phyloP scores from a whole-genome alignment of 2,113 vertebrate species.

The Xerus inauris region DNA sequence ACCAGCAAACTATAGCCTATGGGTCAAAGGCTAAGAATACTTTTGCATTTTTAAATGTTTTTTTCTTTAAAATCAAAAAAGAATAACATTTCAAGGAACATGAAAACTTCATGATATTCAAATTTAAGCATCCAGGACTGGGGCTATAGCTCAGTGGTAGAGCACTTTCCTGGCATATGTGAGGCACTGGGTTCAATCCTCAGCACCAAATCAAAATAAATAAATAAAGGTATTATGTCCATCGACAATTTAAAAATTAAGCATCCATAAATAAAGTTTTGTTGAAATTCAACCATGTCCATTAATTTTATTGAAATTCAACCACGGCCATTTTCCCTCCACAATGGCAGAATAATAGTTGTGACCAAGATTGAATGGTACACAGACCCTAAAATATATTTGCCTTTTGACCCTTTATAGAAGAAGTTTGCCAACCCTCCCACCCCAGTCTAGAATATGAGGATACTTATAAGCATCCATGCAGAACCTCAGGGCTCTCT shows the following conservation, averaged over 20 bases:
- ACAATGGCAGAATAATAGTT: not conserved
- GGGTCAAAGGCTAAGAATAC: conserved; percentile 11
- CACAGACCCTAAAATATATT: conserved; percentile 42
- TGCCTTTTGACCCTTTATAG: conserved; percentile 49
- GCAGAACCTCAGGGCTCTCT: conserved; percentile 44
- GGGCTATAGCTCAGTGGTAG: too few relatives aligned
- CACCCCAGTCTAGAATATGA: conserved; percentile 10
- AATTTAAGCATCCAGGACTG: conserved; percentile 12
- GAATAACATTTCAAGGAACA: conserved; percentile 47
- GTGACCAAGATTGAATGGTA: not conserved
- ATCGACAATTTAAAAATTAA: not conserved
- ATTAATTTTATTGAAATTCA: too few relatives aligned
- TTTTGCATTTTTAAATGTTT: conserved; percentile 49
- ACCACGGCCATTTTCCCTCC: not conserved
- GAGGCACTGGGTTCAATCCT: too few relatives aligned
- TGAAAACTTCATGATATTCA: conserved; percentile 44
- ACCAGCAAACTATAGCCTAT: conserved; percentile 23
- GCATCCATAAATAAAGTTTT: conserved; percentile 54
- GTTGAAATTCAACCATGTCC: not conserved
- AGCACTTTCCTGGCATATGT: too few relatives aligned
- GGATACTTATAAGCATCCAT: conserved; percentile 27
- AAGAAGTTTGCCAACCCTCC: conserved; percentile 43
- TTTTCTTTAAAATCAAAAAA: conserved; percentile 49
- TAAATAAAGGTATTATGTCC: too few relatives aligned
- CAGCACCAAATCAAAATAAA: too few relatives aligned